phyloP scores from a whole-genome alignment of 2,113 vertebrate species.

The Trichomycterus rosablanca region DNA sequence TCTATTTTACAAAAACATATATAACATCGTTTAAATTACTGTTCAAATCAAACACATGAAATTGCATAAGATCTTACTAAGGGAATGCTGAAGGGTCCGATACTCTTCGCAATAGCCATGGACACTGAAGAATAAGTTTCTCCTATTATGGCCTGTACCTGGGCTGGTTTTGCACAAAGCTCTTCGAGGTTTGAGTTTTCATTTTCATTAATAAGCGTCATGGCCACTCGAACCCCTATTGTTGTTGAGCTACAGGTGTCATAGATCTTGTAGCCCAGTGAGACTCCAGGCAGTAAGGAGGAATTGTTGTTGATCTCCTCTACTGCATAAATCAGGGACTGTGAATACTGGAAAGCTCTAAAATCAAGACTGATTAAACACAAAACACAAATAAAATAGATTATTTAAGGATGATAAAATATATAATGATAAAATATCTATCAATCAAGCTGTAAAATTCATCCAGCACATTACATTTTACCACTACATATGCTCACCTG shows the following conservation, averaged over 20 bases:
- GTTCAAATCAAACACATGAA: too few species aligned
- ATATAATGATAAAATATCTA: too few species aligned
- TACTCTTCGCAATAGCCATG: constrained; percentile 56
- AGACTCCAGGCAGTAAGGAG: constrained; percentile 60
- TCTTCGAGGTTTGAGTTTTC: constrained; percentile 23
- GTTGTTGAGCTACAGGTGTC: constrained; percentile 60
- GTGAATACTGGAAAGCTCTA: constrained; percentile 62
- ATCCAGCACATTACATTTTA: background rate
- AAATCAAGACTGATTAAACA: constrained; percentile 56
- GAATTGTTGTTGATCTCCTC: constrained; percentile 68
- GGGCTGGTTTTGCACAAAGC: constrained; percentile 48
- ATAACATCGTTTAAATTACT: too few species aligned
- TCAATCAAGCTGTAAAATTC: background rate
- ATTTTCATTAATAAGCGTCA: constrained; percentile 58
- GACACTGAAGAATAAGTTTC: constrained; percentile 60
- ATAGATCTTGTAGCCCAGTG: constrained; percentile 66
- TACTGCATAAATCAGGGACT: constrained; percentile 66
- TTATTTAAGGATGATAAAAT: background rate
- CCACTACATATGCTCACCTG: background rate
- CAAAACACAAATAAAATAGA: background rate
- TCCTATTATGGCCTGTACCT: constrained; percentile 62
- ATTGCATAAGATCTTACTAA: constrained; percentile 45
- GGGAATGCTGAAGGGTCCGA: constrained; percentile 62
- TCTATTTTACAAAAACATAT: too few species aligned
- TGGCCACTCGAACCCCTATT: constrained; percentile 47